Base-by-base conservation (phyloP, 2,888 invertebrate genomes). In the Neria commutata region DNA sequence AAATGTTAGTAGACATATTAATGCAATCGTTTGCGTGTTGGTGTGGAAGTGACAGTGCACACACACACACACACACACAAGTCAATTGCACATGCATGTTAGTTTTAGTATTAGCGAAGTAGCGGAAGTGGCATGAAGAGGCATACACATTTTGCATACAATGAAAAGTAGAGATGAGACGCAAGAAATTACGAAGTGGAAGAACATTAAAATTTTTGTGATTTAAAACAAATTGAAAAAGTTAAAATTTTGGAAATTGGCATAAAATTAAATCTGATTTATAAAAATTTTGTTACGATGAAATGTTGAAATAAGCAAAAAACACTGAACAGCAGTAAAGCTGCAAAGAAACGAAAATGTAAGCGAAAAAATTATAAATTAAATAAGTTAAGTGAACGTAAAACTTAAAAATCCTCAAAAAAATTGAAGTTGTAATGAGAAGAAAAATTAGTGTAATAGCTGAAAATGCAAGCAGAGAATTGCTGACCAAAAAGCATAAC, bases 231-330 rank as follows among this genome's bases (percentile, higher is more conserved):
- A 21, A 42, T 33, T 42, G 45, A 14, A 2, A 26, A 48, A 53
- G 16, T 5, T 21, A 3, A 33, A 46, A 24, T 37, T 3, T 5
- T 19, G 17, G 29, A 33, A 26, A 29, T 11, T 11, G 24, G 1
- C 3, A 24, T 47, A 24, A 25, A 47, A 10, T 47, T 23, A 51
- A 29, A 46, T 25, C 47, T 46, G 25, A 40, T 55, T 53, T 49
- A 16, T 49, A 49, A 16, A 26, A 46, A 29, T 54, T 56, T 56
- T 49, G 56, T 56, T 56, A 51, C 51, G 45, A 50, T n/a, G n/a
- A n/a, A n/a, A n/a, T n/a, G n/a, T n/a, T n/a, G n/a, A n/a, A n/a
- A n/a, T n/a, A n/a, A n/a, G n/a, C n/a, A n/a, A n/a, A n/a, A n/a
- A n/a, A n/a, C n/a, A n/a, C n/a, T n/a, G n/a, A n/a, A n/a, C n/a